phyloP scores from a whole-genome alignment of 2,797 vertebrate species.

The Vultur gryphus region DNA sequence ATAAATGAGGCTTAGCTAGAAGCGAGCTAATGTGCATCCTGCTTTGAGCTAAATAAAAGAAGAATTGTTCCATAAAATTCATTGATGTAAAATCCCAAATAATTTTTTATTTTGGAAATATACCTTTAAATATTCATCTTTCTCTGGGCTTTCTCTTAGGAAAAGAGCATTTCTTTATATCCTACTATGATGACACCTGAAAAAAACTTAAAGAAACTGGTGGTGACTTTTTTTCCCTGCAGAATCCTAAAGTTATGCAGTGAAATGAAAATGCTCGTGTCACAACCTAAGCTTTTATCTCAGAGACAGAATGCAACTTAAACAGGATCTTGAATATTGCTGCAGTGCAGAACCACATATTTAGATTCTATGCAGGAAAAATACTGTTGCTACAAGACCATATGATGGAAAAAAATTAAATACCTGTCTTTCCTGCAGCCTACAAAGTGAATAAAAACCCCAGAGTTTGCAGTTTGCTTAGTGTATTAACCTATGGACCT shows the following conservation, averaged over 20 bases:
- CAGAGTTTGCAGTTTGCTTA: constrained; percentile 14
- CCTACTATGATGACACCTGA: neutral
- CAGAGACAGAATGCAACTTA: neutral
- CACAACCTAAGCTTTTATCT: neutral
- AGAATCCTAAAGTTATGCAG: neutral
- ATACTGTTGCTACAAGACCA: neutral
- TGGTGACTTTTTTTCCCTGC: neutral
- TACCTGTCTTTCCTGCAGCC: neutral
- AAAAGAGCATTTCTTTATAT: neutral
- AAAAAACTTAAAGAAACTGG: neutral
- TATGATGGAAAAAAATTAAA: neutral
- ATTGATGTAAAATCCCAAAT: neutral
- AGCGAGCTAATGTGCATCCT: neutral
- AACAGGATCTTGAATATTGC: neutral
- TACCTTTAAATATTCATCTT: constrained; percentile 27
- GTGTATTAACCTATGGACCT: constrained; percentile 41
- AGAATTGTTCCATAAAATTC: neutral
- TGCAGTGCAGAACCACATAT: constrained; percentile 12
- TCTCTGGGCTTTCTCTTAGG: neutral
- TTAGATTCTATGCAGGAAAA: constrained; percentile 16
- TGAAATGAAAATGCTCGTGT: neutral
- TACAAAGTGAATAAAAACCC: neutral
- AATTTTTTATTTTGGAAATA: constrained; percentile 30
- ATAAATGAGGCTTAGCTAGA: constrained; percentile 42
- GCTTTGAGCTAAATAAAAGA: constrained; percentile 55